These are phyloP conservation scores for Amblyraja radiata DNA, from an alignment of 2,797 vertebrate genomes.

Conservation along the genomic window DNA sequence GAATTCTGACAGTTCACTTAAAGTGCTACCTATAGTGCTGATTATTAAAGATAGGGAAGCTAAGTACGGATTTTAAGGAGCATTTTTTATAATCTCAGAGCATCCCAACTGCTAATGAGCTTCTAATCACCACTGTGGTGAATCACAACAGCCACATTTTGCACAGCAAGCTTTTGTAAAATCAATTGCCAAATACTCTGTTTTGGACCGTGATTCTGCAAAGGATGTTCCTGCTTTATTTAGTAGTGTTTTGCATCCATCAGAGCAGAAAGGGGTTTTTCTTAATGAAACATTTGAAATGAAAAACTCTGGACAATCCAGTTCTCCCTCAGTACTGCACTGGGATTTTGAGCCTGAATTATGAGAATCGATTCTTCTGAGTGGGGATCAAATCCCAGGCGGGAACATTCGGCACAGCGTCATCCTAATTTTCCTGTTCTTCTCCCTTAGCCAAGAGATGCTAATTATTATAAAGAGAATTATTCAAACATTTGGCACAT, in stretches of 20 bases:
- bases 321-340: not conserved
- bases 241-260: not conserved
- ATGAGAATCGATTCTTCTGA: not conserved
- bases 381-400: not conserved
- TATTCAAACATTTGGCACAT: too few relatives aligned
- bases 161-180: not conserved
- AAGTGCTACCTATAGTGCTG: not conserved
- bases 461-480: too few relatives aligned
- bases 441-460: not conserved
- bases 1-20: not conserved
- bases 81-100: not conserved
- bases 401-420: not conserved
- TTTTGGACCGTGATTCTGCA: not conserved
- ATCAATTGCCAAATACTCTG: not conserved
- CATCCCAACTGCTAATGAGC: not conserved
- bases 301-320: not conserved
- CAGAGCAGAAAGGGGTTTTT: not conserved
- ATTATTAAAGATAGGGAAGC: not conserved
- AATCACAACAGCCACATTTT: not conserved
- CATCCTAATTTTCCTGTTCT: not conserved
- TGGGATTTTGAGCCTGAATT: not conserved
- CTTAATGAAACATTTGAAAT: not conserved
- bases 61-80: not conserved
- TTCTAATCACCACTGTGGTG: not conserved
- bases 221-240: not conserved